Percentiles rank a stretch among this genome's conserved stretches.
phyloP scores from a whole-genome alignment of 2,797 vertebrate genomes.

The Clarias pachynema region DNA sequence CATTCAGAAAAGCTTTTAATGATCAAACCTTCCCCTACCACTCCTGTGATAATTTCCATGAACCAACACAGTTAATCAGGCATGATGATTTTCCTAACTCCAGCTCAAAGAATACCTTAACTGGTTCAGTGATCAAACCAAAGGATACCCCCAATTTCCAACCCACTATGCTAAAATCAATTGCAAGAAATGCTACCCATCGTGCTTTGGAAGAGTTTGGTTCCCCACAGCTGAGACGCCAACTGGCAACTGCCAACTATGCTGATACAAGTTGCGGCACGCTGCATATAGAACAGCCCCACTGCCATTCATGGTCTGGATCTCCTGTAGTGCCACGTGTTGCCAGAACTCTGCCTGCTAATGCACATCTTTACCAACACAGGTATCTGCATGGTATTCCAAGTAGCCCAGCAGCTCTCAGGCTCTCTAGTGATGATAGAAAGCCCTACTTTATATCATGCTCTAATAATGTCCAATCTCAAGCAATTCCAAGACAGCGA shows the following conservation, averaged over 20 bases:
- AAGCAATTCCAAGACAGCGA: constrained; percentile 51
- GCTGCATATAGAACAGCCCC: constrained; percentile 45
- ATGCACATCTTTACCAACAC: constrained; percentile 56
- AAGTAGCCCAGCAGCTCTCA: constrained; percentile 71
- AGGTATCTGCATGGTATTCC: constrained; percentile 61
- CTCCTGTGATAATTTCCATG: constrained; percentile 66
- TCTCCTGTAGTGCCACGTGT: constrained; percentile 65
- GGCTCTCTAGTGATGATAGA: constrained; percentile 62
- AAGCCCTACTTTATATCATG: constrained; percentile 44
- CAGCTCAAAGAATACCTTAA: constrained; percentile 44
- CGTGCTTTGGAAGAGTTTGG: constrained; percentile 73
- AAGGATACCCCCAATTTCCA: constrained; percentile 53
- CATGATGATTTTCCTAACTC: constrained; percentile 40
- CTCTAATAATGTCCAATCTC: constrained; percentile 13
- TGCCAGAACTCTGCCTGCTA: constrained; percentile 64
- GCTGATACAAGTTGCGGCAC: constrained; percentile 40
- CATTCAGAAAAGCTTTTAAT: constrained; percentile 50
- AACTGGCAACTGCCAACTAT: constrained; percentile 44
- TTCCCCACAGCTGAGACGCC: constrained; percentile 67
- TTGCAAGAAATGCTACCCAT: constrained; percentile 67
- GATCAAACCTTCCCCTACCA: constrained; percentile 46
- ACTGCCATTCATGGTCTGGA: constrained; percentile 68
- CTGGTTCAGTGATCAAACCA: constrained; percentile 42
- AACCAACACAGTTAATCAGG: constrained; percentile 60
- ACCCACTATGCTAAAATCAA: constrained; percentile 56